Base-by-base conservation (phyloP, 2,113 vertebrate species). In the Cettia cetti region DNA sequence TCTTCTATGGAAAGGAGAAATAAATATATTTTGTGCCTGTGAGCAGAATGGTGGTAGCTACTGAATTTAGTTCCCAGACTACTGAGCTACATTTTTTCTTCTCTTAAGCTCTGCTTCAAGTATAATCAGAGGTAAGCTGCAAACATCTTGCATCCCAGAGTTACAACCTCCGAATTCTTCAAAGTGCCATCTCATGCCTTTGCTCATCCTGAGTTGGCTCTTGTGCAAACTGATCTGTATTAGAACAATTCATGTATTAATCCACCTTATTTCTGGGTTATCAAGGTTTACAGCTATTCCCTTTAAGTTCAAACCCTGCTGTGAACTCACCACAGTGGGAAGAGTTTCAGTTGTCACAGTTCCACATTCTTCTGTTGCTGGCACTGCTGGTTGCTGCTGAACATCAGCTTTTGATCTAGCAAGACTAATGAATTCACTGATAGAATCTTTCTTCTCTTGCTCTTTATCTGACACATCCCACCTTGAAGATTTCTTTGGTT, bases 391-490 rank as follows among this genome's bases (percentile, higher is more conserved):
- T 59, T 94, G 95, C 75, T 93, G 95, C 70, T 98, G 75, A 33
- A 72, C 89, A 2, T 97, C 96, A 33, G 92, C 96, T 85, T 98
- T 97, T 78, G 96, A 98, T 59, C 98, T 96, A 17, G 98, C 98
- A 87, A 97, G 94, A 63, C 97, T 98, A 80, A 99, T 96, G 82
- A 98, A 98, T 59, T 98, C 97, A 81, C 98, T 97, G 82, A 98
- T 97, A 1, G 98, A 95, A 94, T 99, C 98, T 52, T 98, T 98
- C 56, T 97, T 97, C 93, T 98, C 94, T 68, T 97, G 79, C 53
- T 98, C 96, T 90, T 97, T 96, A 42, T 97, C 97, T 19, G 98
- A 97, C 39, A 99, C 83, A 57, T 99, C 99, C 99, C 99, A 99
- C 78, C 99, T 98, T 14, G 99, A 99, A 68, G 96, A 98, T 78